Base-by-base conservation (phyloP, 2,888 invertebrate species). In the Incurvaria masculella region DNA sequence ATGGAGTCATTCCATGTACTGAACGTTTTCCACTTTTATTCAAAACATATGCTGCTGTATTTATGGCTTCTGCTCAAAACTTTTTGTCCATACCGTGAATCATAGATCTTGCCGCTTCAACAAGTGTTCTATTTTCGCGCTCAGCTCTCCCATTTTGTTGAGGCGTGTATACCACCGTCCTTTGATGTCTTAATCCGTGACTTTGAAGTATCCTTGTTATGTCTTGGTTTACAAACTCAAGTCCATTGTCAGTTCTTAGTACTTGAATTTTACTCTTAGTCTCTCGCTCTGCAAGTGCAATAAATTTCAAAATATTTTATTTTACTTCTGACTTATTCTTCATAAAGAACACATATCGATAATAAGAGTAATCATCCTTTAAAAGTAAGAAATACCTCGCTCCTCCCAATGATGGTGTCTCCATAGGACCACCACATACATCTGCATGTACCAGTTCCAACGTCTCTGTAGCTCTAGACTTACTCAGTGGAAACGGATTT, bases 361-460 rank as follows among this genome's bases (percentile, higher is more conserved):
- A 56, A 14, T 53, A 21, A 1, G 55, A 50, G 26, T 21, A 55
- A 51, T 65, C 64, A 57, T 69, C 69, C 41, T 62, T 58, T 38
- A 68, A 63, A 1, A 61, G 60, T 11, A 65, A 45, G 47, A 66
- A 64, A 55, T 68, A 68, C 46, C 52, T 61, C 2, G 57, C 53
- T 14, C 62, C 61, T 5, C 61, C 63, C 6, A 58, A 47, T 1
- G 67, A 68, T 14, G 43, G 16, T 2, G 48, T 51, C 47, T 64
- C 59, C 64, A 66, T 61, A 17, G 63, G 61, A 39, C 65, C 65
- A 52, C 64, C 65, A 52, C 64, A 64, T 5, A 67, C 44, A 51
- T 67, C 66, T 4, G 61, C 49, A 47, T 67, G 65, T 2, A 68
- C 48, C 19, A 63, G 16, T 23, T 65, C 60, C 21, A 68, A 49